phyloP scores from a whole-genome alignment of 2,888 invertebrate species.

The Zaprionus bogoriensis region DNA sequence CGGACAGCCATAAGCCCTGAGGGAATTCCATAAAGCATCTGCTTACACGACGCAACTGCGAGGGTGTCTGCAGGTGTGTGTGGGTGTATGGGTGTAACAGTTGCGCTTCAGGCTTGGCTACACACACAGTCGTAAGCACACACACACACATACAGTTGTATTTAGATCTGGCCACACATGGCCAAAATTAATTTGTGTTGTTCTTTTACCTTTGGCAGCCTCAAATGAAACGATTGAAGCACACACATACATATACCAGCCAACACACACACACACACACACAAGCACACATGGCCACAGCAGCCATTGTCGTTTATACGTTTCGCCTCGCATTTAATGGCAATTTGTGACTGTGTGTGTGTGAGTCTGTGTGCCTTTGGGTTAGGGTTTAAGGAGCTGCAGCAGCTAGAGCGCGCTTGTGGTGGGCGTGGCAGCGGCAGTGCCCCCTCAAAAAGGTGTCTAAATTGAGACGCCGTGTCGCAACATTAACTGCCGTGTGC shows the following conservation, averaged over 20 bases:
- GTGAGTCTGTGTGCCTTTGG: not conserved
- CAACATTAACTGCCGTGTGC: slow-evolving; percentile 70
- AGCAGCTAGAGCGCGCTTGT: not conserved
- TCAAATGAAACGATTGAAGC: slow-evolving; percentile 71
- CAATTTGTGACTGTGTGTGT: slow-evolving; percentile 49
- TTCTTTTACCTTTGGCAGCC: slow-evolving; percentile 59
- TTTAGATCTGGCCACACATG: slow-evolving; percentile 40
- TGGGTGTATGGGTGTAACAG: slow-evolving; percentile 33
- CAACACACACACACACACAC: slow-evolving; percentile 9
- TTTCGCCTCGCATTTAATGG: slow-evolving; percentile 69
- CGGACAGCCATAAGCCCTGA: slow-evolving; percentile 20
- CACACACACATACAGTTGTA: slow-evolving; percentile 10
- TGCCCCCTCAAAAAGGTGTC: slow-evolving; percentile 61
- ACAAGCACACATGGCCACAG: slow-evolving; percentile 44
- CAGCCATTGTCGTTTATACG: slow-evolving; percentile 72
- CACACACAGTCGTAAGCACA: slow-evolving; percentile 19
- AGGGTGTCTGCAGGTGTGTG: slow-evolving; percentile 16
- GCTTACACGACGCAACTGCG: slow-evolving; percentile 31
- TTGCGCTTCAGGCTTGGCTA: slow-evolving; percentile 39
- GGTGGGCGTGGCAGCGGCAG: not conserved
- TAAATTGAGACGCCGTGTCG: slow-evolving; percentile 75
- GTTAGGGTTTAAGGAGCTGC: not conserved
- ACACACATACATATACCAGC: slow-evolving; percentile 46
- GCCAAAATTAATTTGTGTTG: slow-evolving; percentile 75
- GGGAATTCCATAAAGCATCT: slow-evolving; percentile 27